Percentiles rank a stretch among this genome's conserved stretches.
Evolutionary conservation across 1,140 invertebrate genomes (phyloP).

Genomic region (Drosophila cardini): DNA sequence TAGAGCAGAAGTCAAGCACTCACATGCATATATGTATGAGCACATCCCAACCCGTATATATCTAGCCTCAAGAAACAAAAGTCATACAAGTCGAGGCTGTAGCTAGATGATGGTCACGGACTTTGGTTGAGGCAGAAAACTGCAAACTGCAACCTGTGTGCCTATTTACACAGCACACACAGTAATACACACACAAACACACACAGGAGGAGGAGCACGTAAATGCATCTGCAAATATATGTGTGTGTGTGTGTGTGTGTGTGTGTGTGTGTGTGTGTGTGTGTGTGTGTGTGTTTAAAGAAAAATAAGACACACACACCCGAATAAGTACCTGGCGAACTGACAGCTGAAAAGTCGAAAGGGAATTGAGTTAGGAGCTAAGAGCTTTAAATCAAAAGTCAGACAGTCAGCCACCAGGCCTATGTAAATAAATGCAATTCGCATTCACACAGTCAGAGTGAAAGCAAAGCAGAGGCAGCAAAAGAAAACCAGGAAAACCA

Average conservation of each 20-base stretch:
- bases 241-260: constrained; percentile 8
- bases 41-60: constrained; percentile 39
- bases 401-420: constrained; percentile 48
- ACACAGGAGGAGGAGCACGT: constrained; percentile 50
- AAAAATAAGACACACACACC: constrained; percentile 15
- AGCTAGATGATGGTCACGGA: constrained; percentile 39
- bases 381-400: constrained; percentile 82
- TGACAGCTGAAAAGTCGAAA: constrained; percentile 63
- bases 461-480: constrained; percentile 35
- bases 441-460: constrained; percentile 51
- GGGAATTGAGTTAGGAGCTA: constrained; percentile 76
- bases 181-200: not conserved
- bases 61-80: constrained; percentile 54
- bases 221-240: constrained; percentile 78
- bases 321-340: constrained; percentile 51
- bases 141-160: constrained; percentile 47
- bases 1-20: constrained; percentile 23
- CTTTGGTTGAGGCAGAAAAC: constrained; percentile 8
- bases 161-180: constrained; percentile 62
- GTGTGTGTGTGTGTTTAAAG: constrained; percentile 1
- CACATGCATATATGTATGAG: not conserved
- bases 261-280: constrained; percentile 7
- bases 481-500: constrained; percentile 39
- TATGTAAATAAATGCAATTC: constrained; percentile 83
- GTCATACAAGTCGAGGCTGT: constrained; percentile 45